Evolutionary conservation across 2,797 vertebrate genomes (phyloP).

Genomic region (Molothrus ater): DNA sequence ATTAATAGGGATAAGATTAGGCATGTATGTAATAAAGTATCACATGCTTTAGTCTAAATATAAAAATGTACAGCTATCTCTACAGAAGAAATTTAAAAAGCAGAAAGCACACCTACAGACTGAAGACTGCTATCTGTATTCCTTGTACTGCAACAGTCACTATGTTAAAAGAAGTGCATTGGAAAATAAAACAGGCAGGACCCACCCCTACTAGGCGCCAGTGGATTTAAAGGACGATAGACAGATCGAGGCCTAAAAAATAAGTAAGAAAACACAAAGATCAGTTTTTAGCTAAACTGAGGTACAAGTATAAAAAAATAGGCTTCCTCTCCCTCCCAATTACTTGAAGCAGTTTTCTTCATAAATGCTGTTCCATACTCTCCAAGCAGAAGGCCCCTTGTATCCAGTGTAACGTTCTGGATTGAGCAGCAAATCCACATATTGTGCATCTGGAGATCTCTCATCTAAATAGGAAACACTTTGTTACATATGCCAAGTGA

Average conservation of each 20-base stretch:
- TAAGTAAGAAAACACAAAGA: constrained; percentile 32
- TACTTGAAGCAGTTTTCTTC: constrained; percentile 99
- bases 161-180: neutral
- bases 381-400: constrained; percentile 88
- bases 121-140: neutral
- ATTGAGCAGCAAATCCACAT: constrained; percentile 93
- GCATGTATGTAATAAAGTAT: neutral
- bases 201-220: constrained; percentile 88
- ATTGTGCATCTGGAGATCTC: constrained; percentile 86
- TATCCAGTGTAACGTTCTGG: constrained; percentile 94
- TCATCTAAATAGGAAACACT: constrained; percentile 80
- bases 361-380: constrained; percentile 97
- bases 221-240: constrained; percentile 93
- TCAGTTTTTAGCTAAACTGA: neutral
- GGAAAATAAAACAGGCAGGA: constrained; percentile 39
- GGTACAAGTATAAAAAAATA: neutral
- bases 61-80: neutral
- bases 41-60: neutral
- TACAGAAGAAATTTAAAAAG: neutral
- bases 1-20: neutral
- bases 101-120: neutral
- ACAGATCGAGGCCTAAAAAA: constrained; percentile 90
- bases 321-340: constrained; percentile 5
- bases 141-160: neutral
- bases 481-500: neutral